Conservation (phyloP, 2,888 invertebrate genomes). For the Agriopis marginaria region DNA sequence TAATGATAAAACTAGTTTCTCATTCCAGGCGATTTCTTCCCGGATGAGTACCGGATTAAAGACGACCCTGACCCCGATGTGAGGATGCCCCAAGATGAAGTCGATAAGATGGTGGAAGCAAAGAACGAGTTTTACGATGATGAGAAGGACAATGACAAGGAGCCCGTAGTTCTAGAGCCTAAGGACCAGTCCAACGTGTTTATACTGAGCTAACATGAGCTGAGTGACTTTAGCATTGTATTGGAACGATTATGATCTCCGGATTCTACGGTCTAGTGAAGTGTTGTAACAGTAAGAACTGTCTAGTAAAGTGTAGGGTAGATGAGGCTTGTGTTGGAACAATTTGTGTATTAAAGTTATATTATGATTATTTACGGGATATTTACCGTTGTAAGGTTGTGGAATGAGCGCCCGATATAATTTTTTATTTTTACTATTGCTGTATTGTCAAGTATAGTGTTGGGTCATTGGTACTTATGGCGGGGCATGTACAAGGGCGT, state of each 20-base stretch:
- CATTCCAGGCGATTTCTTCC: slow-evolving; percentile 89
- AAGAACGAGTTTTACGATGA: slow-evolving; percentile 96
- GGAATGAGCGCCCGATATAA: no score
- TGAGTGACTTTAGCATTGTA: slow-evolving; percentile 20
- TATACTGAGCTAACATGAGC: slow-evolving; percentile 32
- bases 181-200: slow-evolving; percentile 61
- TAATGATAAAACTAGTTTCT: neutral
- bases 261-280: neutral
- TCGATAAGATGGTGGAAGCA: slow-evolving; percentile 93
- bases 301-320: no score
- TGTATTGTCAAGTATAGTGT: no score
- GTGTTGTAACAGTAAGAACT: neutral
- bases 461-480: no score
- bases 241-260: slow-evolving; percentile 16
- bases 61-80: slow-evolving; percentile 95
- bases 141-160: slow-evolving; percentile 95
- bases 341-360: no score
- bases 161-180: slow-evolving; percentile 72
- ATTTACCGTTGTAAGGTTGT: no score
- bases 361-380: no score
- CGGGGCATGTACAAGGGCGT: no score
- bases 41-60: slow-evolving; percentile 89
- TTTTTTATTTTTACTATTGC: no score
- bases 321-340: no score
- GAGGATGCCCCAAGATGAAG: slow-evolving; percentile 91